These are phyloP conservation scores for Melikaiella ostensackeni DNA, from an alignment of 2,888 invertebrate genomes.

Conservation along the genomic window DNA sequence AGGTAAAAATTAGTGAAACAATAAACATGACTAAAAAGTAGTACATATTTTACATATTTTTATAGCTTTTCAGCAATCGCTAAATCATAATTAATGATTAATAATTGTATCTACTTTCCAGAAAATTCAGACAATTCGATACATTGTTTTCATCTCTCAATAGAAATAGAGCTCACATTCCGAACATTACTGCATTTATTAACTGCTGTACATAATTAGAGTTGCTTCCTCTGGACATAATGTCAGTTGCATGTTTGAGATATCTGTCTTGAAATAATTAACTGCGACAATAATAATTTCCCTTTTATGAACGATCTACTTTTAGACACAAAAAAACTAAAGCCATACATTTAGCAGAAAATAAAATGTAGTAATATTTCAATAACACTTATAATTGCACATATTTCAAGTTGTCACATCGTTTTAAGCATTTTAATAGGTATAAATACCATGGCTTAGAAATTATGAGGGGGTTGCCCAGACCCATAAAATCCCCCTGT, in stretches of 20 bases:
- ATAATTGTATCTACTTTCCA: background rate
- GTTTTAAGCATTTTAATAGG: background rate
- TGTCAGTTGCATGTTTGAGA: background rate
- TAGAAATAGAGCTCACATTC: background rate
- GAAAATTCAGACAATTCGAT: background rate
- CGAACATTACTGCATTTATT: background rate
- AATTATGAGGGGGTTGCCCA: background rate
- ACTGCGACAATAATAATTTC: background rate
- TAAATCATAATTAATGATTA: background rate
- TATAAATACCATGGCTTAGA: background rate
- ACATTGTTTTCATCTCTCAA: background rate
- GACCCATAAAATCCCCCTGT: background rate
- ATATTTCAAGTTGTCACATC: background rate
- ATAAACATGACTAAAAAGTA: too few species aligned
- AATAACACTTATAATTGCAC: background rate
- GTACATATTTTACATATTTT: too few species aligned
- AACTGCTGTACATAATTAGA: background rate
- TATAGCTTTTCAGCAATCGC: background rate
- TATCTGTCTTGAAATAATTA: background rate
- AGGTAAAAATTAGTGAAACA: too few species aligned
- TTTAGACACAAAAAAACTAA: background rate
- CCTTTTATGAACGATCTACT: background rate
- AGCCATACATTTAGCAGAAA: background rate
- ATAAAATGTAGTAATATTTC: background rate
- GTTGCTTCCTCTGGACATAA: background rate